Base-by-base conservation (phyloP, 53 echinoderm and acorn worm species). In the Henricia sp. region DNA sequence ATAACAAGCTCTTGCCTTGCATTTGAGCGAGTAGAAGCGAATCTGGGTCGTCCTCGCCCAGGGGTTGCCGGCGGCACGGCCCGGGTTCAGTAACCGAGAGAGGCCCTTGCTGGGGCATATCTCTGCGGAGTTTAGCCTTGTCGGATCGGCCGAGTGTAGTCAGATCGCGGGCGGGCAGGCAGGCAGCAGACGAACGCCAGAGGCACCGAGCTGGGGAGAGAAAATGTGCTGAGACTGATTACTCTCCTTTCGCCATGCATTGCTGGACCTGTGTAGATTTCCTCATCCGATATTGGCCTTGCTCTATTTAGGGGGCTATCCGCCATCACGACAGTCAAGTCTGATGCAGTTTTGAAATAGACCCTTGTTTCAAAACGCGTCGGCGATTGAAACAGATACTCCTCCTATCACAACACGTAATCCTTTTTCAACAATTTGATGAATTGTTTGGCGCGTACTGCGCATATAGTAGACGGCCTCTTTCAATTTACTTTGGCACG, bases 41-140 rank as follows among this genome's bases (percentile, higher is more conserved):
- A 86, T 75, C 86, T 86, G 53, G 86, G 86, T 86, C 86, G 86
- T 86, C 67, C 62, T 56, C 34, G 86, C 86, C 86, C 37, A 8
- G 54, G 37, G 86, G 53, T 75, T 36, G 63, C 75, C 48, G 38
- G 26, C 34, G 75, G 86, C 75, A 76, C 38, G 86, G 86, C 76
- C 67, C 67, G 74, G 86, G 86, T 86, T 86, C 86, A 86, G 86
- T 86, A 86, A 86, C 86, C 86, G 86, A 75, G 86, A 62, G 80
- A 80, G 80, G 80, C 80, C n/a, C 80, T 80, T 63, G 60, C 63
- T 43, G 37, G 70, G 77, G 77, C 77, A 77, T 77, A 77, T 77
- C 77, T 80, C 80, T 64, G 63, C 65, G 63, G 65, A 80, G 80
- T 80, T 72, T 72, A 63, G 63, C 62, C 80, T 48, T 28, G 28